Conservation (phyloP, 2,113 vertebrate species). For the Vombatus ursinus region DNA sequence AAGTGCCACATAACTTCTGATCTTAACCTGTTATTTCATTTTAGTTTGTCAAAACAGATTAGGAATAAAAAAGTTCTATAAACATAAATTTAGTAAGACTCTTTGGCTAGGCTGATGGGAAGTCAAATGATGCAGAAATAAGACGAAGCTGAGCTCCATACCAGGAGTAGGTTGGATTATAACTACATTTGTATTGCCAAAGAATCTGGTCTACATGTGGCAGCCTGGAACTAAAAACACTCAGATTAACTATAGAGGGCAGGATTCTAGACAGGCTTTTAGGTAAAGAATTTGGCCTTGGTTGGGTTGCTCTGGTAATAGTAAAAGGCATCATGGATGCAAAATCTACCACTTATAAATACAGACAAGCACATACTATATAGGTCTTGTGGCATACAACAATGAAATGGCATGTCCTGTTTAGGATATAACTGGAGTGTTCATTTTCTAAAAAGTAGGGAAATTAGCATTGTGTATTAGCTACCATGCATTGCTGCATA, state of each 20-base stretch:
- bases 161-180: background rate
- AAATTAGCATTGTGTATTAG: no score
- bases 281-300: background rate
- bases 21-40: no score
- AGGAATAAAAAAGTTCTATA: background rate
- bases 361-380: conserved; percentile 12
- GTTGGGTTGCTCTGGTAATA: background rate
- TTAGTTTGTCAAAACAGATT: no score
- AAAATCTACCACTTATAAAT: background rate
- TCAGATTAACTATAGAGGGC: background rate
- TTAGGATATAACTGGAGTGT: no score
- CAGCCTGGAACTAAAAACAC: background rate
- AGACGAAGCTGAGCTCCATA: background rate
- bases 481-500: no score
- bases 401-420: background rate
- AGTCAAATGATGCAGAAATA: background rate
- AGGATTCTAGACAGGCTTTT: background rate
- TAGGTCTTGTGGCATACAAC: background rate
- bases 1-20: no score
- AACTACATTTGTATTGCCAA: background rate
- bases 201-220: background rate
- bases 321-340: background rate
- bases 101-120: background rate
- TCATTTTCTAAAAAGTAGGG: no score
- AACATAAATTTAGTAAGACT: background rate